Conservation (phyloP, 2,113 vertebrate species). For the Lutjanus erythropterus region DNA sequence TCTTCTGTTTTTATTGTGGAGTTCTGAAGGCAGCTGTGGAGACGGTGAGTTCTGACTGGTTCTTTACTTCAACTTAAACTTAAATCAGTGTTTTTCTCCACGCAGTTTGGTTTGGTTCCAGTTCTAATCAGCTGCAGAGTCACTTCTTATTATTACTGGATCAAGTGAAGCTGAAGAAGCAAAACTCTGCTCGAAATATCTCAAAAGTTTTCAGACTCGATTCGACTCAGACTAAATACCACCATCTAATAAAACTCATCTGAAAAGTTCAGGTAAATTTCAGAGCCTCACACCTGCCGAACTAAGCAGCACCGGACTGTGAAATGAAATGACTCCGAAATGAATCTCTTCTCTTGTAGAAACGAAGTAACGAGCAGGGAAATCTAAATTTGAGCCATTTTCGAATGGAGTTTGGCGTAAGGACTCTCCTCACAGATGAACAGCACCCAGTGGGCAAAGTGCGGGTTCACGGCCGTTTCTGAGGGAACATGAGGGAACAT, state of each 20-base stretch:
- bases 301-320: neutral
- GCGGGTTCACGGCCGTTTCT: neutral
- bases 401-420: neutral
- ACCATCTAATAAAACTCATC: neutral
- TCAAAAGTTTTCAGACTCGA: too few relatives aligned
- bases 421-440: neutral
- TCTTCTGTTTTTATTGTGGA: conserved; percentile 43
- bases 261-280: too few relatives aligned
- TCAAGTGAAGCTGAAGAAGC: too few relatives aligned
- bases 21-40: conserved; percentile 21
- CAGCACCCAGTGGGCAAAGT: neutral
- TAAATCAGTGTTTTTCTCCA: too few relatives aligned
- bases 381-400: neutral
- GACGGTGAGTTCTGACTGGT: conserved; percentile 45
- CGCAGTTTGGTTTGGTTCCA: too few relatives aligned
- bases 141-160: too few relatives aligned
- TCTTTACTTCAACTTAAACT: too few relatives aligned
- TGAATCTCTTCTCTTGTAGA: rapidly evolving
- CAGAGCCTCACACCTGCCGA: too few relatives aligned
- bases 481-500: neutral
- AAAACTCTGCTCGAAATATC: too few relatives aligned
- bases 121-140: too few relatives aligned
- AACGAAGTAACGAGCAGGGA: neutral
- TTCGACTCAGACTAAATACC: too few relatives aligned
- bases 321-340: rapidly evolving